Evolutionary conservation across 1,140 invertebrate genomes (phyloP).

Genomic region (Papilio helenus): DNA sequence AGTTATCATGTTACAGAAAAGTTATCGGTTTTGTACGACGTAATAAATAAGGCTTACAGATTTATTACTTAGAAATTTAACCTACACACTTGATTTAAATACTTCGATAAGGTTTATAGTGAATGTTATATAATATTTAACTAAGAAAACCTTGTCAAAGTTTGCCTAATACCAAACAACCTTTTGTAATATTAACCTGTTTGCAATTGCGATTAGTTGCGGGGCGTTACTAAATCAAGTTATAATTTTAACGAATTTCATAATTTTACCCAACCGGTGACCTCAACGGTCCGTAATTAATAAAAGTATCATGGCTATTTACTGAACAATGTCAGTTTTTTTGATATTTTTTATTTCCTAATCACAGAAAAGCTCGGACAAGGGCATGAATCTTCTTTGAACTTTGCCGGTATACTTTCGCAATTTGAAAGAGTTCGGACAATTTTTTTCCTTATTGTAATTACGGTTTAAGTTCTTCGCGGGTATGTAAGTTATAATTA

Average conservation of each 20-base stretch:
- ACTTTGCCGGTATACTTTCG: not conserved
- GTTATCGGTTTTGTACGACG: too few relatives aligned
- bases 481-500: too few relatives aligned
- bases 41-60: not conserved
- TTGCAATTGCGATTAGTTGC: slow-evolving; percentile 19
- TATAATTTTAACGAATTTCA: slow-evolving; percentile 27
- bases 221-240: slow-evolving; percentile 23
- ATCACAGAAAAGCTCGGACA: not conserved
- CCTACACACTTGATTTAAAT: not conserved
- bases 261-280: slow-evolving; percentile 18
- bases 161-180: slow-evolving; percentile 20
- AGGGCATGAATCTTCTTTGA: not conserved
- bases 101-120: slow-evolving; percentile 1
- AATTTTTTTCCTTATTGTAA: not conserved
- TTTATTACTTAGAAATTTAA: not conserved
- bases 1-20: too few relatives aligned
- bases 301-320: slow-evolving; percentile 6
- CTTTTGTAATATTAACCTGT: slow-evolving; percentile 29
- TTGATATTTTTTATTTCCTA: not conserved
- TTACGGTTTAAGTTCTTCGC: too few relatives aligned
- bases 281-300: slow-evolving; percentile 2
- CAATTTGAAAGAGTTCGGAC: too few relatives aligned
- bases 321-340: slow-evolving; percentile 4
- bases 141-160: slow-evolving; percentile 19
- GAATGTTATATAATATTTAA: slow-evolving; percentile 29